Base-by-base conservation (phyloP, 2,888 invertebrate species). In the Dyspetes luteomarginatus region DNA sequence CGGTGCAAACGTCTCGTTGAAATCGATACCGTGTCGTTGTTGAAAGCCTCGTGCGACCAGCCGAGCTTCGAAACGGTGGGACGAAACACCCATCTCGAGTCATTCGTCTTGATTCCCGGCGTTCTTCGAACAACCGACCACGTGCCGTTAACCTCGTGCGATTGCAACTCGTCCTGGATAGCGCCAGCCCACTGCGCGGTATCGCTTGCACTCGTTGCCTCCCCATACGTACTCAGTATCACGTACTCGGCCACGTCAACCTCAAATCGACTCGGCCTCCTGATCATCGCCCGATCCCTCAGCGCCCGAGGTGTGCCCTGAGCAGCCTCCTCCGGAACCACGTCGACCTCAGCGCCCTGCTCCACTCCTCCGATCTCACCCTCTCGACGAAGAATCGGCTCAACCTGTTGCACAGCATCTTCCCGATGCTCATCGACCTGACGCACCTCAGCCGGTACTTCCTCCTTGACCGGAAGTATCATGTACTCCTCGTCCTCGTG, bases 81-180 rank as follows among this genome's bases (percentile, higher is more conserved):
- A 9, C 74, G 77, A 41, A 80, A 84, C 0, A 84, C 80, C 83
- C 81, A 86, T 28, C 67, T 81, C 3, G 68, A 83, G 7, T 76
- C 75, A 5, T 82, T 81, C 9, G 69, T 19, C 12, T 75, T 82
- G n/a, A 15, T 1, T 3, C 67, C 60, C 15, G 17, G 4, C 0
- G n/a, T 2, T 4, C 41, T 69, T 3, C 22, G 36, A 24, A 75
- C 75, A 0, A 79, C 36, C 15, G 69, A n/a, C 75, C 79, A 79
- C 0, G 75, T 79, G 0, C 48, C 41, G 55, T 79, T 79, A 5
- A 64, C n/a, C 45, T 45, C 12, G 4, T 17, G 45, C 4, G 45
- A 12, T 17, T 12, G n/a, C 4, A 45, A 15, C n/a, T 45, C 45
- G 4, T 45, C 45, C 15, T 45, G 12, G 12, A 45, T 17, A 1